Base-by-base conservation (phyloP, 2,888 invertebrate species). In the Metallyticus violacea region DNA sequence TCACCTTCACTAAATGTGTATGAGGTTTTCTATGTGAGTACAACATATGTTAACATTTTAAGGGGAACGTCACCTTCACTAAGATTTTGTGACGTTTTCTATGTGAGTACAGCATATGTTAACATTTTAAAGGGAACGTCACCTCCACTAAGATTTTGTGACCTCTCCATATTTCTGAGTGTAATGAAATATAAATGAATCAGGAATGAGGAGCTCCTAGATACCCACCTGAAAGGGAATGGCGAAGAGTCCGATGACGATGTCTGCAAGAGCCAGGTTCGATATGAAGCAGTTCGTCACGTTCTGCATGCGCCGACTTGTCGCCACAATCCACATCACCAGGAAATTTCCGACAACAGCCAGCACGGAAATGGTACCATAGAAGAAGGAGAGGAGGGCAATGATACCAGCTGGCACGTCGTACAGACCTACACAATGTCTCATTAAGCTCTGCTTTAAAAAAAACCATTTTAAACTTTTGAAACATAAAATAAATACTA, bases 231-330 rank as follows among this genome's bases (percentile, higher is more conserved):
- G 94, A 93, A 97, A 97, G 89, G 97, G 97, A 91, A 97, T 96
- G 88, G 96, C 95, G 91, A 97, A 97, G 89, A 97, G 93, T 87
- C 96, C 97, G 90, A 97, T 97, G 88, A 97, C 95, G 90, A 97
- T 96, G 91, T 97, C 97, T 27, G 97, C 97, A 89, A 96, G 92
- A 2, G 97, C 97, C 91, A 97, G 93, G 92, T 97, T 97, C 25
- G 96, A 96, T 82, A 97, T 97, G 92, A 96, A 97, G 91, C 96
- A 96, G 91, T 97, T 97, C 80, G 97, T 97, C 89, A 96, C 96
- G 88, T 96, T 97, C 90, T 96, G 95, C 97, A 97, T 97, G 88
- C 95, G 93, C 62, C 94, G 92, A 86, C 95, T 96, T 22, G 96
- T 96, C 77, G 95, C 94, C 28, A 97, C 96, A 86, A 97, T 95